Evolutionary conservation across 2,797 vertebrate species (phyloP).

Genomic region (Kryptolebias ocellatus): DNA sequence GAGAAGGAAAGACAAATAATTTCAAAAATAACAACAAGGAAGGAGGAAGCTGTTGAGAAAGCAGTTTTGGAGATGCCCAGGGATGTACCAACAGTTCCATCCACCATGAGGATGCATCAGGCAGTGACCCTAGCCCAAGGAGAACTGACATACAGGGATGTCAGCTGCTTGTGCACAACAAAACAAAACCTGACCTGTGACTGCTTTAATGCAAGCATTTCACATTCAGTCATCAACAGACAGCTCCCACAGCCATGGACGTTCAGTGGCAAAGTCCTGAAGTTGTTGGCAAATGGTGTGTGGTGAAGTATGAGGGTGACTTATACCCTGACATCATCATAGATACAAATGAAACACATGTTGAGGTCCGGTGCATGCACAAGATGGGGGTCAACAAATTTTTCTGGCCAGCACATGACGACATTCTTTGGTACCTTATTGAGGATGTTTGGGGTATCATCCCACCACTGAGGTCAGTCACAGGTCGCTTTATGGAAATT

Average conservation of each 20-base stretch:
- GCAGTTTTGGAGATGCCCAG: no score
- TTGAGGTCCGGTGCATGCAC: background rate
- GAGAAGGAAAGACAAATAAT: background rate
- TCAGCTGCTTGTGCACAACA: background rate
- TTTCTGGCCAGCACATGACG: background rate
- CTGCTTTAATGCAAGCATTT: background rate
- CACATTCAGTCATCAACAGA: background rate
- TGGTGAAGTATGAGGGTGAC: background rate
- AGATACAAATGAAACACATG: background rate
- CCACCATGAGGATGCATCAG: background rate
- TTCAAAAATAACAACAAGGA: background rate
- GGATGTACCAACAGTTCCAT: no score
- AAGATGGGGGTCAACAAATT: background rate
- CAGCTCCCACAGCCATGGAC: background rate
- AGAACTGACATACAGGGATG: background rate
- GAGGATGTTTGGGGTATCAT: background rate
- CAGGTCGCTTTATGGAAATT: background rate
- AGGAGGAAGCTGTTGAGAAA: no score
- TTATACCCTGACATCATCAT: no score
- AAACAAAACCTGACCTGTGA: background rate
- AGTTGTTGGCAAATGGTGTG: no score
- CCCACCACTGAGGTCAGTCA: background rate
- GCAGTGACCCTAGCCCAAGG: background rate
- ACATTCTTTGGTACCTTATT: background rate
- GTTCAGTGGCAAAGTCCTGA: background rate